A percentile compares a stretch with the other conserved stretches of the same genome.
These are phyloP conservation scores for Cyclargus thomasi DNA, from an alignment of 1,140 invertebrate species.

Conservation along the genomic window DNA sequence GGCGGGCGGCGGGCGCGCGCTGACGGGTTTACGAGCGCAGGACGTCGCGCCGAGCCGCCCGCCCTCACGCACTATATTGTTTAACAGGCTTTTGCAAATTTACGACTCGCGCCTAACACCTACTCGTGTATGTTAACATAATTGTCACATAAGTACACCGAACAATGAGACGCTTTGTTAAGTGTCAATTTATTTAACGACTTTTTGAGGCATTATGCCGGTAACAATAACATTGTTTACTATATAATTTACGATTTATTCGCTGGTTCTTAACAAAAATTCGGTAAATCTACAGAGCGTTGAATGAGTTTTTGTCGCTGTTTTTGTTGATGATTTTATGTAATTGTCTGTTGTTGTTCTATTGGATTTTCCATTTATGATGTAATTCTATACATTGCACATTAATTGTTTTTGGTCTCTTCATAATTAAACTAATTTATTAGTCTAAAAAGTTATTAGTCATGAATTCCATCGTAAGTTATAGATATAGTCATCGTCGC, in stretches of 20 bases:
- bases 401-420: no score
- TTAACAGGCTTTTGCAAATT: conserved; percentile 60
- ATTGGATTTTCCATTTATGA: not conserved
- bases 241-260: conserved; percentile 1
- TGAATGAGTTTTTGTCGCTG: not conserved
- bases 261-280: not conserved
- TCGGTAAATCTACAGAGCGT: not conserved
- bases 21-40: conserved; percentile 61
- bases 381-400: no score
- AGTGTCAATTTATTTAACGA: conserved; percentile 3
- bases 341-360: not conserved
- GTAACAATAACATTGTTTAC: conserved; percentile 4
- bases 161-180: not conserved
- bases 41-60: conserved; percentile 41
- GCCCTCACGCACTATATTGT: conserved; percentile 65
- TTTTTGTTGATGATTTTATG: not conserved
- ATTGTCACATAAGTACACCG: conserved; percentile 24
- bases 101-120: conserved; percentile 51
- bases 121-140: conserved; percentile 33
- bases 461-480: not conserved
- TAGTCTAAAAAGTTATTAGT: not conserved
- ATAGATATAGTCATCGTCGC: no score
- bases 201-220: not conserved
- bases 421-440: no score
- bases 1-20: conserved; percentile 45